phyloP scores from a whole-genome alignment of 2,888 invertebrate species.

The Napeogenes sylphis region DNA sequence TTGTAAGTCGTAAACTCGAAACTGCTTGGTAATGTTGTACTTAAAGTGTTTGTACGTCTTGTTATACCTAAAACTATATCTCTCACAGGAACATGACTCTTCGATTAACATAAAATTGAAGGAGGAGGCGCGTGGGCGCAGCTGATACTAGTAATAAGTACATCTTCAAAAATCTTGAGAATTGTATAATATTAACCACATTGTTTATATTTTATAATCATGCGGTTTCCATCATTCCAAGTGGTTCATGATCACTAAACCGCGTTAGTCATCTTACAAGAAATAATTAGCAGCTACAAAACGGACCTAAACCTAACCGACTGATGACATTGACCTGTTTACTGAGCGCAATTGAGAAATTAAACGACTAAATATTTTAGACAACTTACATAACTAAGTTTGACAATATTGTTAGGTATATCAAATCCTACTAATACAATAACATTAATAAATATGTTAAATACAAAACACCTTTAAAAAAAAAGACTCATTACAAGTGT shows the following conservation, averaged over 20 bases:
- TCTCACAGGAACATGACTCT: conserved; percentile 67
- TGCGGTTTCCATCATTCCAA: conserved; percentile 29
- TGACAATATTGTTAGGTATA: too few relatives aligned
- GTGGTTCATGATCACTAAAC: conserved; percentile 54
- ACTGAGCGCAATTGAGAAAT: conserved; percentile 23
- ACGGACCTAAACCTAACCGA: conserved; percentile 49
- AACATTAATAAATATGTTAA: too few relatives aligned
- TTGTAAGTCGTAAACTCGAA: conserved; percentile 69
- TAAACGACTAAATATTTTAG: not conserved
- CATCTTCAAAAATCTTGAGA: conserved; percentile 4
- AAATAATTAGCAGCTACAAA: conserved; percentile 69
- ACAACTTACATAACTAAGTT: not conserved
- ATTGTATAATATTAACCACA: conserved; percentile 4
- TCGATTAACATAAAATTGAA: conserved; percentile 77
- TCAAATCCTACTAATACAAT: too few relatives aligned
- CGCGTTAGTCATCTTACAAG: conserved; percentile 54
- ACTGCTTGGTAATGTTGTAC: conserved; percentile 59
- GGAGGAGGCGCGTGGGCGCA: conserved; percentile 65
- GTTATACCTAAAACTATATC: conserved; percentile 56
- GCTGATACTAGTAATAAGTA: conserved; percentile 34
- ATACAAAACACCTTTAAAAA: too few relatives aligned
- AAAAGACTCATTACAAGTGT: too few relatives aligned
- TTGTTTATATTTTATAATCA: conserved; percentile 10
- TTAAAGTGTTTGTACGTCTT: conserved; percentile 55
- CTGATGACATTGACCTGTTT: conserved; percentile 66